Percentiles rank a stretch among this genome's conserved stretches.
Conservation (phyloP, 2,888 invertebrate species). For the Steinernema carpocapsae region DNA sequence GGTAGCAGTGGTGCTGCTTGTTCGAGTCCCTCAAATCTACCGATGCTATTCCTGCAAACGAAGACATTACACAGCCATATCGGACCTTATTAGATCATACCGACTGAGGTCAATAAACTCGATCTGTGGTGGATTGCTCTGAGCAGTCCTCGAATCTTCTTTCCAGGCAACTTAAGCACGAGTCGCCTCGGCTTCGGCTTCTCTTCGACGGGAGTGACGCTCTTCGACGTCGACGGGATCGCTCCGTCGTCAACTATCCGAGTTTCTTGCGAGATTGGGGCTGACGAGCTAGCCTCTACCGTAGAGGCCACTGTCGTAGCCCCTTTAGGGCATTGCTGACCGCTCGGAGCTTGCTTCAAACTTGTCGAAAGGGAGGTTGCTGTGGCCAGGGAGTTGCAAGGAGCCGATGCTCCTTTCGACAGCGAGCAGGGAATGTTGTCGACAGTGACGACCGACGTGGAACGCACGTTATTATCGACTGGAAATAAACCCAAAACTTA, state of each 20-base stretch:
- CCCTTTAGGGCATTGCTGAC: slow-evolving; percentile 32
- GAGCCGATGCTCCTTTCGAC: slow-evolving; percentile 31
- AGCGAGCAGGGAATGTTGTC: slow-evolving; percentile 33
- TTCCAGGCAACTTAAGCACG: background rate
- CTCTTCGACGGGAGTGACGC: slow-evolving; percentile 1
- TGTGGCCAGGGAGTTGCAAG: background rate
- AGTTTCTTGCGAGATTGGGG: slow-evolving; percentile 7
- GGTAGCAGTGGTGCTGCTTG: slow-evolving; percentile 17
- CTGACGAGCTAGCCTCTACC: slow-evolving; percentile 22
- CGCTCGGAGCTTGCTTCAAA: slow-evolving; percentile 13
- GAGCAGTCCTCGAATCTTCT: slow-evolving; percentile 4
- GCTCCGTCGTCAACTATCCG: slow-evolving; percentile 32
- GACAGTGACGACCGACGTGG: slow-evolving; percentile 31
- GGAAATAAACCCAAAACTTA: background rate
- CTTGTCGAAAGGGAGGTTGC: slow-evolving; percentile 15
- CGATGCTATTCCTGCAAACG: background rate
- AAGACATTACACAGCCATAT: background rate
- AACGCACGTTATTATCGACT: slow-evolving; percentile 34
- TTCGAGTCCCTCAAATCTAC: slow-evolving; percentile 13
- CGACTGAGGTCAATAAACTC: background rate
- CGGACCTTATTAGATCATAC: background rate
- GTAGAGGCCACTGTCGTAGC: slow-evolving; percentile 22
- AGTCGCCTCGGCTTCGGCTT: slow-evolving; percentile 11
- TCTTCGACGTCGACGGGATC: slow-evolving; percentile 24
- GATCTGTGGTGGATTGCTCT: slow-evolving; percentile 12